Conservation (phyloP, 2,888 invertebrate species). For the Masnerella sp. region DNA sequence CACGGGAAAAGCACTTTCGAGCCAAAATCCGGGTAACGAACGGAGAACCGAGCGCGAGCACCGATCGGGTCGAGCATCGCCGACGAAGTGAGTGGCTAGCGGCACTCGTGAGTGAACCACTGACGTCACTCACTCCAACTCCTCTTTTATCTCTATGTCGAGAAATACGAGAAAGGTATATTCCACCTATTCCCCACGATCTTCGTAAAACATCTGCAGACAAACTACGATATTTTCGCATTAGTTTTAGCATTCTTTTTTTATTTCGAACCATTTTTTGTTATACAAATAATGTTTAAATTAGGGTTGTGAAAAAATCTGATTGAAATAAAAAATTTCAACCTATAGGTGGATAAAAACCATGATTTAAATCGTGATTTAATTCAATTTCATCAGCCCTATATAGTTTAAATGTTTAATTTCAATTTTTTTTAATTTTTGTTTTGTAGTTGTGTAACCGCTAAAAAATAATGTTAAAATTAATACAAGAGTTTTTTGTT, state of each 20-base stretch:
- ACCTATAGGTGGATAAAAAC: no score
- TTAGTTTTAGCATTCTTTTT: slow-evolving; percentile 46
- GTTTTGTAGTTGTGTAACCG: no score
- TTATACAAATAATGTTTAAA: no score
- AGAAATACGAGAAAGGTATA: slow-evolving; percentile 61
- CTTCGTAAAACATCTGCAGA: slow-evolving; percentile 50
- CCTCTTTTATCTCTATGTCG: slow-evolving; percentile 57
- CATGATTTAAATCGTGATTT: no score
- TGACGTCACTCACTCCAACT: slow-evolving; percentile 70
- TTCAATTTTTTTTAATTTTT: no score
- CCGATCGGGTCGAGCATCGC: slow-evolving; percentile 71
- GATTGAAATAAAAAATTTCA: slow-evolving; percentile 13
- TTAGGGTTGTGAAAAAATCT: no score
- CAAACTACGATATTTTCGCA: slow-evolving; percentile 49
- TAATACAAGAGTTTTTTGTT: no score
- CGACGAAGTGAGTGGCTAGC: slow-evolving; percentile 75
- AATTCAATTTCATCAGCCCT: no score
- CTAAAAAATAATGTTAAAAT: no score
- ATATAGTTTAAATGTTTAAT: no score
- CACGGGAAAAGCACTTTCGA: slow-evolving; percentile 12
- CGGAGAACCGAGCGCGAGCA: slow-evolving; percentile 62
- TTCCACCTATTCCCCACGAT: slow-evolving; percentile 58
- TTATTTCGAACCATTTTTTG: slow-evolving; percentile 17
- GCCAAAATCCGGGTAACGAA: slow-evolving; percentile 18
- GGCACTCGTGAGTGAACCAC: slow-evolving; percentile 71